Conservation (phyloP, 2,797 vertebrate genomes). For the Neosilurus mollespiculum region DNA sequence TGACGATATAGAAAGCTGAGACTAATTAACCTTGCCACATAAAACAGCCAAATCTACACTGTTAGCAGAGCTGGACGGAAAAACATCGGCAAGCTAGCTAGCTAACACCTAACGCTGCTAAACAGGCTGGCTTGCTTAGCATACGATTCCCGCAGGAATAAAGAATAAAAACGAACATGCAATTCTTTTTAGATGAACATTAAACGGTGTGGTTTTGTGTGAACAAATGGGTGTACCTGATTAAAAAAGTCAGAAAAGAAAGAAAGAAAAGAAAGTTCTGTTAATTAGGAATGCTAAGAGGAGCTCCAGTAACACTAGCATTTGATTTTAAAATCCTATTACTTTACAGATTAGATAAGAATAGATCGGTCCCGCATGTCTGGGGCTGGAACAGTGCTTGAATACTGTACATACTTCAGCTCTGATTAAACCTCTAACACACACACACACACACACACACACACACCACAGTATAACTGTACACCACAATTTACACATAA, state of each 20-base stretch:
- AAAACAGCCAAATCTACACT: background rate
- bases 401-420: background rate
- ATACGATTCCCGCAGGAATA: background rate
- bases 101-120: background rate
- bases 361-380: background rate
- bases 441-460: background rate
- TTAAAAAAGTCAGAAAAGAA: background rate
- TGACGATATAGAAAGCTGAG: background rate
- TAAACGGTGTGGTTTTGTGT: background rate
- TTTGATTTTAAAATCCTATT: background rate
- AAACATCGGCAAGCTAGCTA: background rate
- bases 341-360: background rate
- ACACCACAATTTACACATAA: conserved; percentile 6
- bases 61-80: background rate
- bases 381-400: background rate
- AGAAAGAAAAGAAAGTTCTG: background rate
- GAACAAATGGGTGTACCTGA: background rate
- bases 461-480: background rate
- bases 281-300: background rate
- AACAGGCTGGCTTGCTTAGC: background rate
- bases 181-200: background rate
- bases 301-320: background rate
- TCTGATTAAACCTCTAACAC: background rate
- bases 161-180: background rate
- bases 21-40: background rate